These are phyloP conservation scores for Nilaparvata lugens DNA, from an alignment of 1,140 invertebrate species.

Conservation along the genomic window DNA sequence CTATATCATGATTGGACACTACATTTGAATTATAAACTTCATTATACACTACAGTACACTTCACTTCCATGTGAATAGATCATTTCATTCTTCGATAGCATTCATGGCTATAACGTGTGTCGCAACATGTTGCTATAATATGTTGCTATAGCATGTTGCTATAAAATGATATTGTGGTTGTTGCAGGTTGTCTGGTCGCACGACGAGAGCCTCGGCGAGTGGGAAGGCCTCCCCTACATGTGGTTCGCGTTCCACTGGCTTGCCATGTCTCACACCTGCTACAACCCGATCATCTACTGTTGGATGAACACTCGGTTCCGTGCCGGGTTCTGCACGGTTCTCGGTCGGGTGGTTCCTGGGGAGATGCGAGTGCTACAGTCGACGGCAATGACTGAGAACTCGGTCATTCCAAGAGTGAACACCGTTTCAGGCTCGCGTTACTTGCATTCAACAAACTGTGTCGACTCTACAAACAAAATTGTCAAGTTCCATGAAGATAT, in stretches of 20 bases:
- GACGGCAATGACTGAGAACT: not conserved
- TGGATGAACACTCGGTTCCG: constrained; percentile 71
- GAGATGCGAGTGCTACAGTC: not conserved
- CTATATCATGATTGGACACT: no score
- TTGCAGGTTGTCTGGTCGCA: constrained; percentile 52
- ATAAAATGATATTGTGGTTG: not conserved
- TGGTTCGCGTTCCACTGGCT: constrained; percentile 76
- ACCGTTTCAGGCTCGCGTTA: not conserved
- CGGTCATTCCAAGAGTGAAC: not conserved
- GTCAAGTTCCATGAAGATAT: no score
- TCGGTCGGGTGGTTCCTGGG: constrained; percentile 1
- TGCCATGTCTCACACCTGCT: constrained; percentile 85
- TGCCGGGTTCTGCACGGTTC: constrained; percentile 29
- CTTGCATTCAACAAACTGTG: no score
- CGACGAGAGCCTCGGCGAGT: constrained; percentile 38
- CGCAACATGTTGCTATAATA: not conserved
- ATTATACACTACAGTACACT: no score
- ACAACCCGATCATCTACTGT: constrained; percentile 89
- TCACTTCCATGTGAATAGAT: no score
- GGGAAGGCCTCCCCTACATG: constrained; percentile 54
- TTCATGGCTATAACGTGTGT: no score
- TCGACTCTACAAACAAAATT: no score
- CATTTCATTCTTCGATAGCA: no score
- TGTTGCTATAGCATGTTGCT: not conserved
- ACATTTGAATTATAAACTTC: no score